Conservation (phyloP, 1,140 invertebrate genomes). For the Heterodera schachtii region DNA sequence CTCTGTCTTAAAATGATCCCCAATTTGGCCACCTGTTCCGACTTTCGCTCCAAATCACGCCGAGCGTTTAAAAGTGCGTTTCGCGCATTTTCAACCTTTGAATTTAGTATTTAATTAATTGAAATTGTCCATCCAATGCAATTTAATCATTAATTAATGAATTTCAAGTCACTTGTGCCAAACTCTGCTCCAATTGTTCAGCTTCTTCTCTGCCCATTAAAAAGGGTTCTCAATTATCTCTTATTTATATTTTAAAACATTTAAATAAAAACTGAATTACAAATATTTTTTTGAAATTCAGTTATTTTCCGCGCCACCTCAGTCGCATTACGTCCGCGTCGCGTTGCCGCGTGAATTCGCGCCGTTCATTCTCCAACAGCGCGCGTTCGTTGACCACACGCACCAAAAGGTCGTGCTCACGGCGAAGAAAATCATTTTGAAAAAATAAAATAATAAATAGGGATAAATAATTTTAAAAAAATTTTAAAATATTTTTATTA, state of each 20-base stretch:
- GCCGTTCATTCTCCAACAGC: slow-evolving; percentile 38
- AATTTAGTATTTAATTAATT: background rate
- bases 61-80: slow-evolving; percentile 8
- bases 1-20: no score
- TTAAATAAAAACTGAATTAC: no score
- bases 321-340: slow-evolving; percentile 51
- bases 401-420: slow-evolving; percentile 52
- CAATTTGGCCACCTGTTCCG: background rate
- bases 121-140: background rate
- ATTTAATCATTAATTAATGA: no score
- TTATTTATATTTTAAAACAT: slow-evolving; percentile 16
- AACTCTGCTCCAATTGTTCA: slow-evolving; percentile 38
- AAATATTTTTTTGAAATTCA: background rate
- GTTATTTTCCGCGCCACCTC: slow-evolving; percentile 18
- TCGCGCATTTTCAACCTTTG: slow-evolving; percentile 6
- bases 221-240: background rate
- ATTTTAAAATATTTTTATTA: background rate
- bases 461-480: no score
- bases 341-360: slow-evolving; percentile 48
- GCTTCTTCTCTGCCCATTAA: slow-evolving; percentile 31
- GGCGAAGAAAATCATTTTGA: slow-evolving; percentile 44
- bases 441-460: background rate
- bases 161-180: slow-evolving; percentile 3
- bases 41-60: slow-evolving; percentile 23
- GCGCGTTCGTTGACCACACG: slow-evolving; percentile 49